These are phyloP conservation scores for Corythornis vintsioides DNA, from an alignment of 2,113 vertebrate species.

Conservation along the genomic window DNA sequence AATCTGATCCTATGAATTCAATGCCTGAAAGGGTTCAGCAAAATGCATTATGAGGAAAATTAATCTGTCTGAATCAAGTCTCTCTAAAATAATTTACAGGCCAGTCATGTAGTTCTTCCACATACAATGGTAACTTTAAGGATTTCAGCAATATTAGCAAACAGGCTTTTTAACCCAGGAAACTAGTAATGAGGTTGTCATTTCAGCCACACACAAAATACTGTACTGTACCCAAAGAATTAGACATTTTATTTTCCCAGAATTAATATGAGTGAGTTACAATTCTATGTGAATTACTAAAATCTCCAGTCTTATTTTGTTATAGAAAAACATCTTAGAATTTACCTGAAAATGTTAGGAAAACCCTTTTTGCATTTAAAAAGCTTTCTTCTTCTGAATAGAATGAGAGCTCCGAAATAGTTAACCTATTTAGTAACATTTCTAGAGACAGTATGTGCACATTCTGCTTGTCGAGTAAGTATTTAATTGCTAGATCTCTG, in stretches of 20 bases:
- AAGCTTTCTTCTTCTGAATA: not conserved
- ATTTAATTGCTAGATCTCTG: not conserved
- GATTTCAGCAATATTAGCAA: not conserved
- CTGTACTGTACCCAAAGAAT: not conserved
- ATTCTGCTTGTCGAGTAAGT: not conserved
- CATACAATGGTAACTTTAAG: not conserved
- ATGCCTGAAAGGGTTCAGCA: not conserved
- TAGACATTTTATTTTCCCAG: not conserved
- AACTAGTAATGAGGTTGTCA: not conserved
- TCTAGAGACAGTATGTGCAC: not conserved
- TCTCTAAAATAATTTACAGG: conserved; percentile 1
- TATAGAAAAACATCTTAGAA: not conserved
- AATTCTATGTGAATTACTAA: not conserved
- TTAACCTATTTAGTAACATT: not conserved
- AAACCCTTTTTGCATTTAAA: not conserved
- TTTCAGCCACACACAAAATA: not conserved
- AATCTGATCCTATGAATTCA: not conserved
- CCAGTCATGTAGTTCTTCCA: not conserved
- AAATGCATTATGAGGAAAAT: not conserved
- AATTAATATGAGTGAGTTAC: not conserved
- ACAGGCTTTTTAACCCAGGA: not conserved
- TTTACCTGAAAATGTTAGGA: not conserved
- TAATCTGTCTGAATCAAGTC: not conserved
- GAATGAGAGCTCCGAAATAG: not conserved
- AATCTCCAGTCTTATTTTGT: not conserved